phyloP scores from a whole-genome alignment of 1,140 invertebrate genomes.

The Drosophila virilis region DNA sequence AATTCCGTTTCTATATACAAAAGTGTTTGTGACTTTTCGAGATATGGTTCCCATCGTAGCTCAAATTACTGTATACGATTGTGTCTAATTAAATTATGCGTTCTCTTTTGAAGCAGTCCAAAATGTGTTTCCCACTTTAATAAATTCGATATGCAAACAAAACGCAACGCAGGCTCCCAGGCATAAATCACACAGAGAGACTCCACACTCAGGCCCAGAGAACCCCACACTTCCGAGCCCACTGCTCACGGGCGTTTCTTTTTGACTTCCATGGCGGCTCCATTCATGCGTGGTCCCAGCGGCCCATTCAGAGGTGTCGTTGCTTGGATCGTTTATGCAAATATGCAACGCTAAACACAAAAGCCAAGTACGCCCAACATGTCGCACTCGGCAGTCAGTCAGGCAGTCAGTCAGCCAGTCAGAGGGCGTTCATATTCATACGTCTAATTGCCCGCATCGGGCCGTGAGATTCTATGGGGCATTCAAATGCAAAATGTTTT shows the following conservation, averaged over 20 bases:
- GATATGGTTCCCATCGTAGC: constrained; percentile 54
- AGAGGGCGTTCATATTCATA: constrained; percentile 51
- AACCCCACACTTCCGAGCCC: constrained; percentile 26
- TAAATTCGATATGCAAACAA: constrained; percentile 65
- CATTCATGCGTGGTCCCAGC: constrained; percentile 75
- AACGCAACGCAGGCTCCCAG: constrained; percentile 58
- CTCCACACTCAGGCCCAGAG: constrained; percentile 50
- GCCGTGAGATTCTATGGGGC: constrained; percentile 49
- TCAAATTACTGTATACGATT: constrained; percentile 19
- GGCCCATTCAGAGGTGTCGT: constrained; percentile 72
- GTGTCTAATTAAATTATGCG: constrained; percentile 68
- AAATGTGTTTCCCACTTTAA: constrained; percentile 65
- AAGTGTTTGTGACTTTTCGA: not conserved
- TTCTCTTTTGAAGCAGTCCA: constrained; percentile 43
- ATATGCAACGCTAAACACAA: constrained; percentile 55
- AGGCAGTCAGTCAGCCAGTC: constrained; percentile 21
- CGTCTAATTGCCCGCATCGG: constrained; percentile 44
- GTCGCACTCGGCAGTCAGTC: constrained; percentile 40
- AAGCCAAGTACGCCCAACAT: constrained; percentile 68
- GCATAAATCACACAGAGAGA: constrained; percentile 71
- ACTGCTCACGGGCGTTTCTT: constrained; percentile 1
- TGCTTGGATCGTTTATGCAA: constrained; percentile 69
- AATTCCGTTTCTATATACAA: too few relatives aligned
- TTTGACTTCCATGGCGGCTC: constrained; percentile 13
- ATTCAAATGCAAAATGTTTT: constrained; percentile 49